Evolutionary conservation across 2,113 vertebrate genomes (phyloP), one percentile per base, ranked within the genome.

Genomic region (Oncorhynchus gorbuscha): DNA sequence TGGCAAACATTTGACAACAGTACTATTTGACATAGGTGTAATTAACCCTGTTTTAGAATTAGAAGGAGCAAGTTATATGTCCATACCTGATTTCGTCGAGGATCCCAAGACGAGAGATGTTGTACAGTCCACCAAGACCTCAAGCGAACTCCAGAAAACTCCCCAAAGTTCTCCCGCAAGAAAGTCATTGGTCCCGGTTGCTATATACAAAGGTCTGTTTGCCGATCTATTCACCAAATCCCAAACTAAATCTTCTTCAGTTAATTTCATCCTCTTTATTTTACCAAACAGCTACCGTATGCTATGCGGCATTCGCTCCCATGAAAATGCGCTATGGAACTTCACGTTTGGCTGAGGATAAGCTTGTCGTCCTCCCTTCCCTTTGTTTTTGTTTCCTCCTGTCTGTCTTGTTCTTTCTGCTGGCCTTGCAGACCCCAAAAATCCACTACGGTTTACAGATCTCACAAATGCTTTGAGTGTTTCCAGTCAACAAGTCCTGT

Each of bases 161-260:
- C 58, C 76, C 77, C 85, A 85, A 58, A 88, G 81, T 79, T 85
- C 91, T 6, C 75, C 87, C 22, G 73, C 84, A 83, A 90, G 90
- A 91, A 92, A 91, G 87, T 93, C 92, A 86, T n/a, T 92, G 88
- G 92, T 93, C 74, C 92, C 93, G 0, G 88, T 93, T 24, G 68
- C 92, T 76, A 69, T 92, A 75, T 80, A 72, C 82, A 94, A 93
- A 94, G 93, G 93, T 94, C 92, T 92, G 93, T 93, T 82, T 87
- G 77, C 85, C 79, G 84, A 84, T 86, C 73, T 79, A 11, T 83
- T 90, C 81, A 88, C 87, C 80, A 73, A 69, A 79, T 85, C 83
- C 83, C 85, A 82, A 87, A 71, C 81, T 71, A 74, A 84, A 55
- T 77, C 79, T 86, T 45, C 79, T 72, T 78, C 45, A 75, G 66